Percentiles rank a stretch among this genome's conserved stretches.
These are phyloP conservation scores for Enteromius thamalakanensis DNA, from an alignment of 2,797 vertebrate species.

Conservation along the genomic window DNA sequence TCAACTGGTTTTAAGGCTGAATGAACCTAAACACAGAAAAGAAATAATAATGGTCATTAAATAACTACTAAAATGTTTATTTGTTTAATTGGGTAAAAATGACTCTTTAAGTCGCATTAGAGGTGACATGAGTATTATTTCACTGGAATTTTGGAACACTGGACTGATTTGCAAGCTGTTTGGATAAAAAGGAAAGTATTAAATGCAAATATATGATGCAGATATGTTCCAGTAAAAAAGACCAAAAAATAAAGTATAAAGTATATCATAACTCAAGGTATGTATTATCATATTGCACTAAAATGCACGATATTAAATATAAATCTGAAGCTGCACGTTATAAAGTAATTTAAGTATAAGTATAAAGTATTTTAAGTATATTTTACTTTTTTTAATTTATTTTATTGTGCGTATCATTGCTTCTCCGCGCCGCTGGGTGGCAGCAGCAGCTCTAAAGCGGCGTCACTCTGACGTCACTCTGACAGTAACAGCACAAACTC, in stretches of 20 bases:
- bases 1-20: background rate
- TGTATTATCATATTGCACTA: too few relatives aligned
- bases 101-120: background rate
- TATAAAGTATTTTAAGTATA: too few relatives aligned
- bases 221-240: too few relatives aligned
- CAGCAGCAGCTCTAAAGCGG: background rate
- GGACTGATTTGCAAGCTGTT: background rate
- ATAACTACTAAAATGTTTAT: background rate
- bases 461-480: background rate
- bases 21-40: background rate
- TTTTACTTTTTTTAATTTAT: background rate
- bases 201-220: background rate
- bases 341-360: too few relatives aligned
- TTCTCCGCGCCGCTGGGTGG: slow-evolving; percentile 12
- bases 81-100: background rate
- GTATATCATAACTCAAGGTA: too few relatives aligned
- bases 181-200: background rate
- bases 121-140: background rate
- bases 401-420: background rate
- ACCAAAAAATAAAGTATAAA: background rate
- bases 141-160: too few relatives aligned
- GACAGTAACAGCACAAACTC: background rate
- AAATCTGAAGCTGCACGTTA: too few relatives aligned
- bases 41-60: too few relatives aligned
- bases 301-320: too few relatives aligned